Evolutionary conservation across 2,797 vertebrate genomes (phyloP).

Genomic region (Micromesistius poutassou): DNA sequence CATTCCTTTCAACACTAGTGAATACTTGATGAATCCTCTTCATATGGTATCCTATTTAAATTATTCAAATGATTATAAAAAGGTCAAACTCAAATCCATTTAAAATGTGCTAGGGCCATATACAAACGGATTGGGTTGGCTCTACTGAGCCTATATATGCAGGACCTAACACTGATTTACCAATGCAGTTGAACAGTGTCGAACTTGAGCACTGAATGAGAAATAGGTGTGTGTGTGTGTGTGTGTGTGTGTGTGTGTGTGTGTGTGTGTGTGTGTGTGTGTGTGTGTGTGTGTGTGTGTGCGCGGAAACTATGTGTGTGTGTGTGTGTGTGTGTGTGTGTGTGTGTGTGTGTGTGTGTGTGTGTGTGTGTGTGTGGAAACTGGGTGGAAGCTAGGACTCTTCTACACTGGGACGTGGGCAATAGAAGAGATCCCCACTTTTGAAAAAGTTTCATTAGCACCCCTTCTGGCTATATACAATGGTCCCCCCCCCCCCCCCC

Average conservation of each 20-base stretch:
- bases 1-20: not conserved
- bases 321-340: no score
- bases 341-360: no score
- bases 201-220: not conserved
- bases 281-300: not conserved
- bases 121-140: not conserved
- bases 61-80: not conserved
- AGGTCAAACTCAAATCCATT: not conserved
- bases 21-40: not conserved
- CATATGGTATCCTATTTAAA: not conserved
- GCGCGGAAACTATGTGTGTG: no score
- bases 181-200: not conserved
- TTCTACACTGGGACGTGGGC: no score
- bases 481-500: conserved; percentile 23
- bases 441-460: conserved; percentile 20
- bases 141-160: not conserved
- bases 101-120: not conserved
- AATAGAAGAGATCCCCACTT: not conserved
- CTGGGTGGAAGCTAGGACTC: not conserved
- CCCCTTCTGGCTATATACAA: conserved; percentile 35
- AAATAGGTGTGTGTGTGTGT: not conserved
- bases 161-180: not conserved
- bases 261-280: not conserved
- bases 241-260: no score
- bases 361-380: not conserved